Conservation (phyloP, 1,140 invertebrate genomes). For the Calliopsis andreniformis region DNA sequence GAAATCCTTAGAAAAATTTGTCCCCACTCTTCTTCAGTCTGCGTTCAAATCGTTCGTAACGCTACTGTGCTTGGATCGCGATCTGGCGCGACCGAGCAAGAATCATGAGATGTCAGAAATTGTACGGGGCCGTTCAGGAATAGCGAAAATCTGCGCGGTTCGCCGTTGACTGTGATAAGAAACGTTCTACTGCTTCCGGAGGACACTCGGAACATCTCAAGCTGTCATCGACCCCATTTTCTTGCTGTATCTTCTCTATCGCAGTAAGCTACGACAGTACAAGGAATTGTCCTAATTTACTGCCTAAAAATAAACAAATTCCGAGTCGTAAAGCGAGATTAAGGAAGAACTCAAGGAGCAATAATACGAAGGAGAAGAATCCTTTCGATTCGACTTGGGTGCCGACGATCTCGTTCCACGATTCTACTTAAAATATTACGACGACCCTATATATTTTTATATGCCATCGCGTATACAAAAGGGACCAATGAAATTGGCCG, state of each 20-base stretch:
- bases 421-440: conserved; percentile 49
- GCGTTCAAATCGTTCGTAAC: background rate
- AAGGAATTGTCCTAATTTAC: conserved; percentile 58
- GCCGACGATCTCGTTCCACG: conserved; percentile 17
- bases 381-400: background rate
- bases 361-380: background rate
- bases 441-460: conserved; percentile 18
- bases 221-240: conserved; percentile 24
- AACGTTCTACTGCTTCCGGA: conserved; percentile 66
- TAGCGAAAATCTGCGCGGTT: conserved; percentile 56
- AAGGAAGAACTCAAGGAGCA: background rate
- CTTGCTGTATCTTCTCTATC: conserved; percentile 1
- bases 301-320: conserved; percentile 9
- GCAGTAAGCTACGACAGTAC: conserved; percentile 50
- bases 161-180: conserved; percentile 80
- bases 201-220: conserved; percentile 63
- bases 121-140: background rate
- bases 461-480: conserved; percentile 63
- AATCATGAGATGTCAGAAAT: conserved; percentile 9
- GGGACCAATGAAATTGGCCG: conserved; percentile 73
- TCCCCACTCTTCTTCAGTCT: too few relatives aligned
- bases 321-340: conserved; percentile 12
- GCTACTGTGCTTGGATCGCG: background rate
- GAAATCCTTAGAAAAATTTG: background rate
- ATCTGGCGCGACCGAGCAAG: background rate